A percentile compares a stretch with the other conserved stretches of the same genome.
phyloP scores from a whole-genome alignment of 1,140 invertebrate species.

The Bombus superbus region DNA sequence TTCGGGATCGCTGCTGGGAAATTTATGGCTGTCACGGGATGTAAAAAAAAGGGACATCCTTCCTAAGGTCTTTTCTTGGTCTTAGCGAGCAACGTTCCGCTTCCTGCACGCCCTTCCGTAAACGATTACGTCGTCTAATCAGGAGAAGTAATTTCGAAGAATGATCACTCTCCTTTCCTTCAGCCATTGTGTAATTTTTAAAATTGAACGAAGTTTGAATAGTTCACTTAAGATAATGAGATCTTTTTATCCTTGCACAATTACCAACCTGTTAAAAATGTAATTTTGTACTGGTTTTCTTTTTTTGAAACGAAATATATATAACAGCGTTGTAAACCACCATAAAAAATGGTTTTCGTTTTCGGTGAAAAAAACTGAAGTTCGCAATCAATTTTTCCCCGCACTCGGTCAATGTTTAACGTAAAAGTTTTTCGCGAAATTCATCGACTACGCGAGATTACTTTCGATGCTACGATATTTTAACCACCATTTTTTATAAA shows the following conservation, averaged over 20 bases:
- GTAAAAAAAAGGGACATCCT: slow-evolving; percentile 20
- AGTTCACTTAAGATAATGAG: neutral
- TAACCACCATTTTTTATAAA: neutral
- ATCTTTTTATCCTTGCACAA: neutral
- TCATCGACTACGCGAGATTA: neutral
- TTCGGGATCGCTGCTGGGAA: neutral
- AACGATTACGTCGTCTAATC: slow-evolving; percentile 51
- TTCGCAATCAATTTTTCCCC: neutral
- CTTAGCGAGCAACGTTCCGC: slow-evolving; percentile 10
- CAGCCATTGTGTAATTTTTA: neutral
- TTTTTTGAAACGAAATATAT: neutral
- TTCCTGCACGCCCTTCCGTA: neutral
- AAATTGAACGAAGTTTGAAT: neutral
- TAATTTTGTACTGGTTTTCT: neutral
- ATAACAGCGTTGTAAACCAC: neutral
- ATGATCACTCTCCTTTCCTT: neutral
- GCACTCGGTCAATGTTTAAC: neutral
- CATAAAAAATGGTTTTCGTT: neutral
- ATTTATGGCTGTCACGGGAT: slow-evolving; percentile 46
- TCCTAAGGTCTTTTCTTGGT: slow-evolving; percentile 16
- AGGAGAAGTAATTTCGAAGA: slow-evolving; percentile 39
- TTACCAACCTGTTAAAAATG: neutral
- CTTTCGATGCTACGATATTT: neutral
- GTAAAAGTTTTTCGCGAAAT: neutral
- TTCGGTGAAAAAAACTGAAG: neutral